Conservation (phyloP, 1,140 invertebrate species). For the Trichonephila clavipes region DNA sequence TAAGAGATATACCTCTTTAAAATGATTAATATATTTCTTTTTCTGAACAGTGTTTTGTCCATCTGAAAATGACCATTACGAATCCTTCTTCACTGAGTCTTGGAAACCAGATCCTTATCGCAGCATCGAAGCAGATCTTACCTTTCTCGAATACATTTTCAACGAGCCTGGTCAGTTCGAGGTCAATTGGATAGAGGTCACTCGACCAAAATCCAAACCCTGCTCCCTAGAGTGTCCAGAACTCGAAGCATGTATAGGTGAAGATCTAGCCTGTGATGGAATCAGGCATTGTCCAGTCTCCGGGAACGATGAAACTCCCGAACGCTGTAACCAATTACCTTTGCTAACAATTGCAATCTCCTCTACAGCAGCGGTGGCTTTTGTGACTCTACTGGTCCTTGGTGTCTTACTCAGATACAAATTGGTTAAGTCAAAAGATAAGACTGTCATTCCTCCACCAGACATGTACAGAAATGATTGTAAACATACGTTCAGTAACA, state of each 20-base stretch:
- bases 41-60: conserved; percentile 56
- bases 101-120: conserved; percentile 31
- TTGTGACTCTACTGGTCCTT: conserved; percentile 37
- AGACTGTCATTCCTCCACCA: conserved; percentile 64
- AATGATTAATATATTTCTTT: not conserved
- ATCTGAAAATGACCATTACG: conserved; percentile 1
- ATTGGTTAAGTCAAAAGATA: not conserved
- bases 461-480: conserved; percentile 59
- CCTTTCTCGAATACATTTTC: conserved; percentile 87
- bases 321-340: conserved; percentile 81
- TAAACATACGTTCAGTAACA: not conserved
- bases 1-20: not conserved
- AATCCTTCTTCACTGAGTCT: conserved; percentile 62
- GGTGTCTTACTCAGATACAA: not conserved
- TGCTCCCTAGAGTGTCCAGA: conserved; percentile 90
- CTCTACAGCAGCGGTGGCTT: conserved; percentile 27
- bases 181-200: conserved; percentile 91
- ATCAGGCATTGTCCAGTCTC: conserved; percentile 89
- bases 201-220: conserved; percentile 79
- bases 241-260: conserved; percentile 92
- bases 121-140: conserved; percentile 82
- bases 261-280: conserved; percentile 92
- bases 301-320: conserved; percentile 90
- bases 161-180: conserved; percentile 87
- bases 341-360: conserved; percentile 60